Evolutionary conservation across 1,140 invertebrate genomes (phyloP).

Genomic region (Ruditapes philippinarum): DNA sequence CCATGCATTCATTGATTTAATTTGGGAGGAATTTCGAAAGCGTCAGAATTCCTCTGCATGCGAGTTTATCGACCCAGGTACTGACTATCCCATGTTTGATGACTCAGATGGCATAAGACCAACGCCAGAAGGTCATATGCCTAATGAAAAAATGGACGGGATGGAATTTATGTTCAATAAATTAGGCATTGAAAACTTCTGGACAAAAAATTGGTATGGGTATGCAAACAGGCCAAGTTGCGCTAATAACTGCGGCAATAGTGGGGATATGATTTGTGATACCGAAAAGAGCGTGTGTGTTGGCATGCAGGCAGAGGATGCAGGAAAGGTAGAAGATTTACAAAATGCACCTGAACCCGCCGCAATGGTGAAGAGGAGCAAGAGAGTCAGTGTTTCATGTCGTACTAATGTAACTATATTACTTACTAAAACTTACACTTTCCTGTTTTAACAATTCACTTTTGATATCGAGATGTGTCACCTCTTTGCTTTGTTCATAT

Average conservation of each 20-base stretch:
- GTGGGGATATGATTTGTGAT: conserved; percentile 26
- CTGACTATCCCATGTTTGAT: conserved; percentile 35
- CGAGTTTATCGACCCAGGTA: neutral
- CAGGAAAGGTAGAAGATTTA: too few species aligned
- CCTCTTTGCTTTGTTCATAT: too few species aligned
- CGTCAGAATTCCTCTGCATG: neutral
- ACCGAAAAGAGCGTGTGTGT: neutral
- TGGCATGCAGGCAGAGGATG: neutral
- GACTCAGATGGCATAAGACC: neutral
- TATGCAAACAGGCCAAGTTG: conserved; percentile 47
- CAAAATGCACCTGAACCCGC: too few species aligned
- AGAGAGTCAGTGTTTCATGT: too few species aligned
- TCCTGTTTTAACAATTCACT: too few species aligned
- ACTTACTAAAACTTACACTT: too few species aligned
- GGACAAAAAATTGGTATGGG: conserved; percentile 41
- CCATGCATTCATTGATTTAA: conserved; percentile 84
- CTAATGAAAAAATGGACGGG: neutral
- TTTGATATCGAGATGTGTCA: too few species aligned
- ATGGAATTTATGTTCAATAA: conserved; percentile 15
- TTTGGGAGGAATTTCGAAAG: conserved; percentile 75
- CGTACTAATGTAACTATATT: too few species aligned
- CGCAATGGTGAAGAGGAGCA: too few species aligned
- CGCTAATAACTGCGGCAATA: conserved; percentile 18
- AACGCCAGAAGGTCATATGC: neutral
- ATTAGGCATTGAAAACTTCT: conserved; percentile 31